phyloP scores from a whole-genome alignment of 1,140 invertebrate genomes.

The Drosophila navojoa region DNA sequence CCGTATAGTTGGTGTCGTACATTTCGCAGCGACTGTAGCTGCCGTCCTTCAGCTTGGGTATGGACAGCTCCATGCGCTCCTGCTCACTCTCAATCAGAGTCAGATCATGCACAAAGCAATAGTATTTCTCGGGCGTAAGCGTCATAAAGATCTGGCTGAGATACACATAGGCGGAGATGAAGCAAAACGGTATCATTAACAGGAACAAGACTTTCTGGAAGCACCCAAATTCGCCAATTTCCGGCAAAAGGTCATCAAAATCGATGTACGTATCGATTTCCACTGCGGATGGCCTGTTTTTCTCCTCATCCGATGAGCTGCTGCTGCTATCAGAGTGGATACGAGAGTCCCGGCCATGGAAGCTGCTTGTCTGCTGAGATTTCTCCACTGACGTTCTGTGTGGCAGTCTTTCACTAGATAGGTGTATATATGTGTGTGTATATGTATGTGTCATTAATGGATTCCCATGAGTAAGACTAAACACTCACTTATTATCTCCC shows the following conservation, averaged over 20 bases:
- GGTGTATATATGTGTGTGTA: too few species aligned
- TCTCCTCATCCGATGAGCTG: background rate
- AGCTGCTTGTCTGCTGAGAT: conserved; percentile 3
- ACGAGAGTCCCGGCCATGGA: background rate
- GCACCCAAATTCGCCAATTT: conserved; percentile 93
- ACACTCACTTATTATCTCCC: background rate
- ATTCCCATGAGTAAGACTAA: too few species aligned
- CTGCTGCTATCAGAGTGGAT: background rate
- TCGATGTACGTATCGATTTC: conserved; percentile 85
- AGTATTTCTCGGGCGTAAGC: conserved; percentile 89
- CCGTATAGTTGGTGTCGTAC: conserved; percentile 89
- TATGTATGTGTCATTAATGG: background rate
- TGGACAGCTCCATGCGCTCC: conserved; percentile 84
- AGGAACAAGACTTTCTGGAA: conserved; percentile 93
- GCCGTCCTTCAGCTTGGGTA: conserved; percentile 86
- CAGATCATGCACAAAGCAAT: conserved; percentile 89
- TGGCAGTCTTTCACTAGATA: background rate
- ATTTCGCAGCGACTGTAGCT: conserved; percentile 87
- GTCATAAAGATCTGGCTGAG: conserved; percentile 94
- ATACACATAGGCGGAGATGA: conserved; percentile 92
- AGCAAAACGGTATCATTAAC: conserved; percentile 93
- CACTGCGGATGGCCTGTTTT: background rate
- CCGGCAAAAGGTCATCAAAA: conserved; percentile 92
- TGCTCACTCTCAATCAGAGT: conserved; percentile 9
- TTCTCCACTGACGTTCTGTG: background rate